Evolutionary conservation across 2,888 invertebrate genomes (phyloP), one percentile per base, ranked within the genome.

Genomic region (Cinara cedri): DNA sequence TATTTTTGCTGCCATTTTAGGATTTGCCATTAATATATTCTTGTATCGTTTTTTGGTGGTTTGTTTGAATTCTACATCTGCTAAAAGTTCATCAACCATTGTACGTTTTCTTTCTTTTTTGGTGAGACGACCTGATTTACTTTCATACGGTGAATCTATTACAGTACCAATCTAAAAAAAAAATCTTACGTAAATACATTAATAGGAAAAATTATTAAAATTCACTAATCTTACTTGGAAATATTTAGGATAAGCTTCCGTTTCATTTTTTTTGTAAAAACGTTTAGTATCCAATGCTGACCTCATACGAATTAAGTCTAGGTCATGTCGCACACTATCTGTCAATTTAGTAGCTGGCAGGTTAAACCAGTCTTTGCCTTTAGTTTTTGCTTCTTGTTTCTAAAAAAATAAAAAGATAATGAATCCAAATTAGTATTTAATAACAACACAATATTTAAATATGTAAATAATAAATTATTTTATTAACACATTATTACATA

Each of bases 231-330:
- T 85, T 86, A 94, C 94, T 89, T 95, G 95, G 87, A 98, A 98
- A 85, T 94, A 97, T 87, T 97, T 98, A 0, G 98, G 97, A 49
- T 95, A 84, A 1, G 90, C 91, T 87, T 93, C 92, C 83, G 92
- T 88, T 84, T 96, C 95, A 85, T 95, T 96, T 84, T 94, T 93
- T 86, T 97, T 97, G 87, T 98, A 98, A 87, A 97, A 98, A 83
- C 91, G 92, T 86, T 97, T 97, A 0, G 97, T 95, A 87, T 98
- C 93, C 14, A 98, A 86, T 0, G 90, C 94, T 0, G 94, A 93
- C 83, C 98, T 90, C 97, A 98, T 97, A 87, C 95, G 93, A 1
- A 99, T 87, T 14, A 97, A 88, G 87, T 94, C 91, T 14, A 99
- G 87, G 86, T 98, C 97, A 84, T 92, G 92, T 86, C 92, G 92